phyloP scores from a whole-genome alignment of 2,113 vertebrate genomes.

The Crypturellus undulatus region DNA sequence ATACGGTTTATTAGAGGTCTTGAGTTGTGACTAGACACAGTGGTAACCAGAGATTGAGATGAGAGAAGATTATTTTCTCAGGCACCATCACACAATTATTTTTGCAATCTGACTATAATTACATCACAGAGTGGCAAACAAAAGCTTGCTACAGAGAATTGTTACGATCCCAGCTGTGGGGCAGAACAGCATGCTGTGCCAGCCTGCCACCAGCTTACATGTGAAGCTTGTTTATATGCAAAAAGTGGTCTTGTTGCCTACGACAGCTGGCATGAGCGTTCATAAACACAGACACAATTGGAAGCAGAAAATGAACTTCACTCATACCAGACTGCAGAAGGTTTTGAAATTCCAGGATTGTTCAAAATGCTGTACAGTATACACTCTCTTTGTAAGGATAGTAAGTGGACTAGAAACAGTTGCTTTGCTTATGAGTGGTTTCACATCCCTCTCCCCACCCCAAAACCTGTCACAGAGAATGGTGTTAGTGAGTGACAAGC shows the following conservation, averaged over 20 bases:
- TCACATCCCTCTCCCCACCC: accelerated
- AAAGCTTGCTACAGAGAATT: not conserved
- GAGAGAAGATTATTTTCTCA: not conserved
- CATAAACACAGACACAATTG: not conserved
- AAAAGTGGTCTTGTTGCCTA: not conserved
- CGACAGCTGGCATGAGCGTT: not conserved
- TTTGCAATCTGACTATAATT: not conserved
- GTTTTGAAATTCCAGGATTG: accelerated
- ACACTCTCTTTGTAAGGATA: not conserved
- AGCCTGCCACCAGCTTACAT: not conserved
- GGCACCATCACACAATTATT: not conserved
- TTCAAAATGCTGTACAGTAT: not conserved
- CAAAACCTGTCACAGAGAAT: accelerated
- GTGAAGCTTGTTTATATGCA: not conserved
- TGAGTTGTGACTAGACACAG: not conserved
- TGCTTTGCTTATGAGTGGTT: not conserved
- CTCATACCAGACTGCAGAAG: not conserved
- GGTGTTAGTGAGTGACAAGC: not conserved
- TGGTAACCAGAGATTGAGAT: not conserved
- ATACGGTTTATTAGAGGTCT: not conserved
- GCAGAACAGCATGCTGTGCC: not conserved
- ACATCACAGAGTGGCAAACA: not conserved
- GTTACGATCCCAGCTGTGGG: not conserved
- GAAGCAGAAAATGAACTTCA: not conserved
- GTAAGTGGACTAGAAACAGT: not conserved